A percentile compares a stretch with the other conserved stretches of the same genome.
Conservation (phyloP, 2,888 invertebrate species). For the Gymnosoma rotundatum region DNA sequence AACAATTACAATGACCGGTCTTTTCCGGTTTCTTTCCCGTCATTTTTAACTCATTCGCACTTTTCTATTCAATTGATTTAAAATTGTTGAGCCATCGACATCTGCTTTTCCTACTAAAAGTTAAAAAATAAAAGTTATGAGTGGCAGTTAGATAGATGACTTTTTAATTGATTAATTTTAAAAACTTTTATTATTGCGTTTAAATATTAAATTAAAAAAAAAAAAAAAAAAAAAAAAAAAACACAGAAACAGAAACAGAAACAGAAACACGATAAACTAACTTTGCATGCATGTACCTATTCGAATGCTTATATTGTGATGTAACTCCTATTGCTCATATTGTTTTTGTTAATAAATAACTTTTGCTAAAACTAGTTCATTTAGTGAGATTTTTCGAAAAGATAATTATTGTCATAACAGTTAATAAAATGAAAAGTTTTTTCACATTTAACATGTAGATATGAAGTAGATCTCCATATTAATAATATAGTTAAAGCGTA, state of each 20-base stretch:
- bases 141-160: neutral
- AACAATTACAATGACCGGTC: conserved; percentile 66
- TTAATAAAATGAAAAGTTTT: neutral
- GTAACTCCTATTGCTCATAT: conserved; percentile 1
- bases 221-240: too few relatives aligned
- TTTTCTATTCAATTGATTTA: conserved; percentile 27
- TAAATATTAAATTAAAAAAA: neutral
- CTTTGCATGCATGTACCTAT: conserved; percentile 51
- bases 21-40: conserved; percentile 71
- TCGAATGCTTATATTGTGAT: conserved; percentile 18
- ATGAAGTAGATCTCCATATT: too few relatives aligned
- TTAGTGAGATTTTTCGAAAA: neutral
- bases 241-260: too few relatives aligned
- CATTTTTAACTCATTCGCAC: conserved; percentile 67
- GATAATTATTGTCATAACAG: neutral
- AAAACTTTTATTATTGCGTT: neutral
- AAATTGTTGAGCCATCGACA: conserved; percentile 6
- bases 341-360: conserved; percentile 18
- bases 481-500: too few relatives aligned
- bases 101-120: conserved; percentile 39
- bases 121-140: neutral
- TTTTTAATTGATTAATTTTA: neutral
- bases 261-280: neutral
- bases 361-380: conserved; percentile 7
- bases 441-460: too few relatives aligned